Evolutionary conservation across 2,888 invertebrate genomes (phyloP).

Genomic region (Hirudinaria manillensis): DNA sequence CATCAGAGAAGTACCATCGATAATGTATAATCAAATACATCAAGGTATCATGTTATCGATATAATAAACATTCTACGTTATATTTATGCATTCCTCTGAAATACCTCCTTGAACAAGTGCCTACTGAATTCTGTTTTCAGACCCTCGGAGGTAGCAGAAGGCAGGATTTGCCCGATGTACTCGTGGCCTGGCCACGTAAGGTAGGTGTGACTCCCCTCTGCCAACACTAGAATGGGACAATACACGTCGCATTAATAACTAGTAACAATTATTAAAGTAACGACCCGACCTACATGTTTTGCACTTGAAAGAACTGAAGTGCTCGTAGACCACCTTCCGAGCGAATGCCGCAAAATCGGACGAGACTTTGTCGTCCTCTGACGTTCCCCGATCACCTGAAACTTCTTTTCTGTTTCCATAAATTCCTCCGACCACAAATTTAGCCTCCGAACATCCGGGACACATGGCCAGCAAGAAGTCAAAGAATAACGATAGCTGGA

Average conservation of each 20-base stretch:
- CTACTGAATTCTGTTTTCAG: too few species aligned
- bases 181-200: constrained; percentile 34
- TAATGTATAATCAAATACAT: too few species aligned
- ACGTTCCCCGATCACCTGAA: background rate
- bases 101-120: background rate
- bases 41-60: background rate
- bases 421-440: constrained; percentile 43
- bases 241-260: background rate
- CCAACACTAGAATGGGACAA: constrained; percentile 44
- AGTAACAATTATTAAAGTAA: background rate
- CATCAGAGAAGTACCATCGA: too few species aligned
- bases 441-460: constrained; percentile 47
- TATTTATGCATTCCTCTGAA: background rate
- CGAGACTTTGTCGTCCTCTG: background rate
- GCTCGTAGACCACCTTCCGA: constrained; percentile 50
- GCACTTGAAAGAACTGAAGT: constrained; percentile 47
- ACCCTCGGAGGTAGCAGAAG: background rate
- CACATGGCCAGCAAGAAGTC: constrained; percentile 57
- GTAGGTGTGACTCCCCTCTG: constrained; percentile 48
- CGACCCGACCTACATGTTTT: constrained; percentile 46
- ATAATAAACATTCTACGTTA: background rate
- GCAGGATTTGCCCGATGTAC: background rate
- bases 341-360: constrained; percentile 39
- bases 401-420: background rate
- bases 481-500: constrained; percentile 58